Evolutionary conservation across 1,140 invertebrate species (phyloP).

Genomic region (Platyura marginata): DNA sequence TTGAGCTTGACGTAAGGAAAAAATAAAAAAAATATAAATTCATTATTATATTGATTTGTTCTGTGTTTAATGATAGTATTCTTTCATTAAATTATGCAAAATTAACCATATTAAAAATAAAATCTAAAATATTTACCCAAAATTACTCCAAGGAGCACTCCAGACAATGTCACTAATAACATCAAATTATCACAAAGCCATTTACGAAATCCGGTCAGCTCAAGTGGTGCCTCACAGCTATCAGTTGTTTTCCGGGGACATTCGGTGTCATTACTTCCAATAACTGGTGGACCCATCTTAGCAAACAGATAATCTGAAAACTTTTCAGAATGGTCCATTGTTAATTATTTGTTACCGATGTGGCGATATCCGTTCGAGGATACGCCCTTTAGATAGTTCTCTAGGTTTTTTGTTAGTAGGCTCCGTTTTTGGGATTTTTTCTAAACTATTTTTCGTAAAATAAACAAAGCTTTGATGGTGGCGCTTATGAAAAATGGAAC

Average conservation of each 20-base stretch:
- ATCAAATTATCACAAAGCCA: constrained; percentile 58
- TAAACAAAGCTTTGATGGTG: too few relatives aligned
- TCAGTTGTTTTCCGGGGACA: constrained; percentile 35
- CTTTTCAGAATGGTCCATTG: constrained; percentile 31
- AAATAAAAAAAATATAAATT: too few relatives aligned
- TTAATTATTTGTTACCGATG: constrained; percentile 4
- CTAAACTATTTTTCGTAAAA: neutral
- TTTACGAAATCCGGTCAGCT: constrained; percentile 41
- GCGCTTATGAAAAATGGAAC: too few relatives aligned
- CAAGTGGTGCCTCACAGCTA: constrained; percentile 31
- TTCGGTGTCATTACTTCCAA: constrained; percentile 28
- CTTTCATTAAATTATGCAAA: too few relatives aligned
- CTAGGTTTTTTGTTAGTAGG: neutral
- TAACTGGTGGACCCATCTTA: constrained; percentile 43
- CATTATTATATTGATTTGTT: too few relatives aligned
- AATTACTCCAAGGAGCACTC: constrained; percentile 51
- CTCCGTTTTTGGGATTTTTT: neutral
- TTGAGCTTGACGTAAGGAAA: too few relatives aligned
- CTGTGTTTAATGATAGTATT: too few relatives aligned
- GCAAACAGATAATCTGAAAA: constrained; percentile 59
- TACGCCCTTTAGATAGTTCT: neutral
- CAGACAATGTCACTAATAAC: constrained; percentile 54
- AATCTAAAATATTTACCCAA: constrained; percentile 37
- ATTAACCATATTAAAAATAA: too few relatives aligned
- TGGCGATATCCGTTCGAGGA: neutral